phyloP scores from a whole-genome alignment of 2,113 vertebrate genomes.

The Donacobius atricapilla region DNA sequence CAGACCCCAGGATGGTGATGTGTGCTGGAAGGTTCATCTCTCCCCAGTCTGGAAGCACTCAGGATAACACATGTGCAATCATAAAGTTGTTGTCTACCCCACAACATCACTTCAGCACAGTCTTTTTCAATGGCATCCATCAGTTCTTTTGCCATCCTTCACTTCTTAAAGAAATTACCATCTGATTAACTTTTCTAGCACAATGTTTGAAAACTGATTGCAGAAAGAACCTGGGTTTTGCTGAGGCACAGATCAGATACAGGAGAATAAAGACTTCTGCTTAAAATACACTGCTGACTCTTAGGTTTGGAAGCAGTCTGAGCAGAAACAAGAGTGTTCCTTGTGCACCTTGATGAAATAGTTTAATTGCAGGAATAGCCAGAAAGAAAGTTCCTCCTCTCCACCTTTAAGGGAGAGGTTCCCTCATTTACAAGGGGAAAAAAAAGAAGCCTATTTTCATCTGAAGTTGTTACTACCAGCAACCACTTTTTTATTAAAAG shows the following conservation, averaged over 20 bases:
- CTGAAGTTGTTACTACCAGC: slow-evolving; percentile 16
- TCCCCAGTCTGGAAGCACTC: not conserved
- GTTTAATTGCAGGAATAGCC: not conserved
- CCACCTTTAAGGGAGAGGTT: not conserved
- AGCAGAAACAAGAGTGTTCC: not conserved
- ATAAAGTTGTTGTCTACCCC: not conserved
- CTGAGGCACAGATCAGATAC: not conserved
- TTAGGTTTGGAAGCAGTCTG: not conserved
- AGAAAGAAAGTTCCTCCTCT: not conserved
- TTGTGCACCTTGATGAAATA: not conserved
- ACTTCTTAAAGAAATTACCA: not conserved
- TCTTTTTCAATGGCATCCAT: not conserved
- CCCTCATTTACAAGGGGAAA: not conserved
- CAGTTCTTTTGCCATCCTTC: not conserved
- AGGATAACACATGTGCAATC: not conserved
- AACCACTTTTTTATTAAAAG: slow-evolving; percentile 22
- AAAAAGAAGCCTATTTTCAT: not conserved
- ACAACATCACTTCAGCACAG: not conserved
- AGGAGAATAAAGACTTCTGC: not conserved
- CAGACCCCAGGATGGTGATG: not conserved
- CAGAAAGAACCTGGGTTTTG: not conserved
- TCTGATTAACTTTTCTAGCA: not conserved
- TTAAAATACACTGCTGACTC: not conserved
- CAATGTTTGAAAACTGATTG: not conserved
- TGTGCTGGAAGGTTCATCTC: not conserved